Evolutionary conservation across 2,113 vertebrate species (phyloP).

Genomic region (Leptosomus discolor): DNA sequence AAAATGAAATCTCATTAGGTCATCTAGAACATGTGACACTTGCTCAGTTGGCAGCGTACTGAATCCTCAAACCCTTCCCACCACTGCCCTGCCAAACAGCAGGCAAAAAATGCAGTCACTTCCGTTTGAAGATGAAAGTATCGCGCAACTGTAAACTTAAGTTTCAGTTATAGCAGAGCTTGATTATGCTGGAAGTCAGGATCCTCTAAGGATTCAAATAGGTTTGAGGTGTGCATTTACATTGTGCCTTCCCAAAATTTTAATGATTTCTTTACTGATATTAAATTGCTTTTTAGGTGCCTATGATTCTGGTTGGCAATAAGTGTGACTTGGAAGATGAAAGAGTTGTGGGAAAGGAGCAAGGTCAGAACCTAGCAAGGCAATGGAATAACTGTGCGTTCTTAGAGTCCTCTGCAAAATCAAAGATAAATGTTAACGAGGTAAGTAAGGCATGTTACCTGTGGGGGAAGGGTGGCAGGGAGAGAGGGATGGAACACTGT

Average conservation of each 20-base stretch:
- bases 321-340: constrained; percentile 98
- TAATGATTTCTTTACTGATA: not conserved
- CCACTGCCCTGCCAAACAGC: not conserved
- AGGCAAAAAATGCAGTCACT: not conserved
- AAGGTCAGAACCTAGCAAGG: constrained; percentile 93
- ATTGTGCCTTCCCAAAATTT: not conserved
- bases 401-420: constrained; percentile 97
- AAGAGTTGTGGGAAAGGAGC: constrained; percentile 96
- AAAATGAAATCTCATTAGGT: not conserved
- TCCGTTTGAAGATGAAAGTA: not conserved
- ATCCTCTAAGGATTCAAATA: not conserved
- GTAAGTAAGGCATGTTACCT: constrained; percentile 77
- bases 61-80: not conserved
- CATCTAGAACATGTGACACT: not conserved
- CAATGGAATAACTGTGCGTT: constrained; percentile 98
- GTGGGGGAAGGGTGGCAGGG: not conserved
- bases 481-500: not conserved
- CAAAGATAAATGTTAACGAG: constrained; percentile 99
- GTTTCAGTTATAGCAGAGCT: not conserved
- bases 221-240: not conserved
- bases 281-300: constrained; percentile 79
- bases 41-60: not conserved
- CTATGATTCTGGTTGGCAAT: constrained; percentile 98
- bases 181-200: not conserved
- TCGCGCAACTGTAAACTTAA: not conserved